Evolutionary conservation across 2,888 invertebrate species (phyloP), one percentile per base, ranked within the genome.

Genomic region (Nasonia oneida): DNA sequence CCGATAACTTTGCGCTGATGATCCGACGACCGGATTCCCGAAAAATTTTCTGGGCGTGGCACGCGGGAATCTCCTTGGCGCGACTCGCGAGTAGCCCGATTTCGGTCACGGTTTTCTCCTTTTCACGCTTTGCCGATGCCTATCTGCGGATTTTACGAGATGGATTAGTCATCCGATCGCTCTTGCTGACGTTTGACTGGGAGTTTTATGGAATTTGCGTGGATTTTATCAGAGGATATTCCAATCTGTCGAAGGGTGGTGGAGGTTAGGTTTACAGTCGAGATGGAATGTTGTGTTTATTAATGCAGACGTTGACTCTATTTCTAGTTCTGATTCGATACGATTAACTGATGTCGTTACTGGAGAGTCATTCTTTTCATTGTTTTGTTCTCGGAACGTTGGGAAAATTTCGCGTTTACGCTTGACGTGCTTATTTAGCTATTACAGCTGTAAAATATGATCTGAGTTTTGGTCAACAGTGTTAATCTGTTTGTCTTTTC

Each of bases 1-100:
- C 8, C 8, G n/a, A 18, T 61, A 61, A 18, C n/a, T 37, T 18
- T 37, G 42, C 33, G 1, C 15, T 29, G 15, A 2, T 15, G 64
- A 67, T 23, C 5, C 39, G 2, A 0, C 10, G 2, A 8, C 2
- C 3, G 1, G 4, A 33, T 47, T 53, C 42, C 18, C n/a, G 0
- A 73, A 42, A 73, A 78, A 71, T 74, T 81, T 81, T 29, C 18
- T 78, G 86, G 86, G 86, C 84, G 86, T 86, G 86, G 86, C 86
- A 61, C 73, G 14, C 57, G 33, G 18, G 33, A 81, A 29, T 70
- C 64, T 70, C 33, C 18, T 61, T 23, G n/a, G n/a, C 29, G 6
- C 29, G n/a, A 73, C 39, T 42, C 42, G 42, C 42, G 12, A 14
- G 42, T 47, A 73, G 39, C 12, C n/a, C 39, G 8, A 47, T 10